These are phyloP conservation scores for Pseudochaenichthys georgianus DNA, from an alignment of 2,797 vertebrate species.

Conservation along the genomic window DNA sequence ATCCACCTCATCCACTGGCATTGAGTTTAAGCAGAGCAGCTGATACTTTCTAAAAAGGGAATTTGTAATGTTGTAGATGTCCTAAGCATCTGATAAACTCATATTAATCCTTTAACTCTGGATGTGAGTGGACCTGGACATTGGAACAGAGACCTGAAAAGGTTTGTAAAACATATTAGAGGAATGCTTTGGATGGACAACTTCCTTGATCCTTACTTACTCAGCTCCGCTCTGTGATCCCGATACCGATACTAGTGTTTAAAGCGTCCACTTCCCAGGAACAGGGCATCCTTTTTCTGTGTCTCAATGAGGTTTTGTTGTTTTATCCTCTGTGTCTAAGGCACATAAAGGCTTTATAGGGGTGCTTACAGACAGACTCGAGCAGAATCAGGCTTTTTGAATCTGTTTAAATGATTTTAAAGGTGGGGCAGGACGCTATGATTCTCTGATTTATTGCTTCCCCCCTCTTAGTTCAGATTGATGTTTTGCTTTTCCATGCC, in stretches of 20 bases:
- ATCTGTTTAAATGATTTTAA: conserved; percentile 89
- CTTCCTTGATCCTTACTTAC: conserved; percentile 75
- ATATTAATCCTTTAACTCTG: conserved; percentile 49
- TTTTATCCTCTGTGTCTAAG: conserved; percentile 76
- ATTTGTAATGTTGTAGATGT: conserved; percentile 49
- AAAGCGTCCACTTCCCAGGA: conserved; percentile 68
- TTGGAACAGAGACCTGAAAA: conserved; percentile 68
- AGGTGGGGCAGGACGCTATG: conserved; percentile 81
- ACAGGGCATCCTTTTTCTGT: conserved; percentile 69
- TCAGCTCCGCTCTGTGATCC: conserved; percentile 70
- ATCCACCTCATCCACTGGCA: conserved; percentile 37
- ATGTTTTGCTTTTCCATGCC: conserved; percentile 85
- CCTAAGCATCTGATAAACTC: conserved; percentile 61
- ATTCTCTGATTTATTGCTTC: conserved; percentile 86
- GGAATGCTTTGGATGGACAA: conserved; percentile 68
- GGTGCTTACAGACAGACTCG: conserved; percentile 84
- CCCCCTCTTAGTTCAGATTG: conserved; percentile 86
- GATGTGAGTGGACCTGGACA: conserved; percentile 39
- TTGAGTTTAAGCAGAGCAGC: conserved; percentile 57
- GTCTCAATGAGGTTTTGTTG: conserved; percentile 77
- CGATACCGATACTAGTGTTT: conserved; percentile 68
- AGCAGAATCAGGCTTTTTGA: conserved; percentile 85
- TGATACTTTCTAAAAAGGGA: conserved; percentile 54
- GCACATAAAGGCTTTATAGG: conserved; percentile 86
- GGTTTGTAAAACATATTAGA: conserved; percentile 79